Percentiles rank a stretch among this genome's conserved stretches.
Evolutionary conservation across 1,140 invertebrate genomes (phyloP).

Genomic region (Pseudoatta argentina): DNA sequence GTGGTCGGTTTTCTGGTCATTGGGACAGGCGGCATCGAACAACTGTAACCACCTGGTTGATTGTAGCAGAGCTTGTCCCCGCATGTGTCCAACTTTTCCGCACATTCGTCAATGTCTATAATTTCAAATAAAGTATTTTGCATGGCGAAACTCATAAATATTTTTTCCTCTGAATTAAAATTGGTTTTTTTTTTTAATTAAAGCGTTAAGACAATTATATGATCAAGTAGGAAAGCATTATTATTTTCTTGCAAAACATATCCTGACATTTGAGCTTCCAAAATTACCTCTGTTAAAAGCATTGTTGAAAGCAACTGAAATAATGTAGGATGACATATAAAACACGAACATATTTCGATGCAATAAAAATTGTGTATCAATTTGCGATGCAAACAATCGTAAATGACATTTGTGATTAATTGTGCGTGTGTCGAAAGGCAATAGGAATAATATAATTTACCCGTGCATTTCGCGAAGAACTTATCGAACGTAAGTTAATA

Average conservation of each 20-base stretch:
- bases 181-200: background rate
- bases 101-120: slow-evolving; percentile 88
- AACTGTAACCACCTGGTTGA: slow-evolving; percentile 87
- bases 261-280: background rate
- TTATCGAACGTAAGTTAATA: slow-evolving; percentile 10
- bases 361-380: background rate
- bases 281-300: slow-evolving; percentile 20
- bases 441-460: background rate
- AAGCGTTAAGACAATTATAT: background rate
- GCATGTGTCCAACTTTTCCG: slow-evolving; percentile 78
- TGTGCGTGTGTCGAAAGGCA: background rate
- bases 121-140: slow-evolving; percentile 2
- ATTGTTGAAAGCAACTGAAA: background rate
- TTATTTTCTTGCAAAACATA: background rate
- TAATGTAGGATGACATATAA: background rate
- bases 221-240: slow-evolving; percentile 1
- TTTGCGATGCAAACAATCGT: background rate
- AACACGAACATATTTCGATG: slow-evolving; percentile 4
- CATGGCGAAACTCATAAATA: background rate
- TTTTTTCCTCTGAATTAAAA: background rate
- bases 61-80: slow-evolving; percentile 87
- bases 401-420: background rate
- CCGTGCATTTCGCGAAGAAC: slow-evolving; percentile 5
- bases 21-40: slow-evolving; percentile 83
- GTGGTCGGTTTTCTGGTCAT: slow-evolving; percentile 75